A percentile compares a stretch with the other conserved stretches of the same genome.
Evolutionary conservation across 2,888 invertebrate species (phyloP).

Genomic region (Bellardia bayeri): DNA sequence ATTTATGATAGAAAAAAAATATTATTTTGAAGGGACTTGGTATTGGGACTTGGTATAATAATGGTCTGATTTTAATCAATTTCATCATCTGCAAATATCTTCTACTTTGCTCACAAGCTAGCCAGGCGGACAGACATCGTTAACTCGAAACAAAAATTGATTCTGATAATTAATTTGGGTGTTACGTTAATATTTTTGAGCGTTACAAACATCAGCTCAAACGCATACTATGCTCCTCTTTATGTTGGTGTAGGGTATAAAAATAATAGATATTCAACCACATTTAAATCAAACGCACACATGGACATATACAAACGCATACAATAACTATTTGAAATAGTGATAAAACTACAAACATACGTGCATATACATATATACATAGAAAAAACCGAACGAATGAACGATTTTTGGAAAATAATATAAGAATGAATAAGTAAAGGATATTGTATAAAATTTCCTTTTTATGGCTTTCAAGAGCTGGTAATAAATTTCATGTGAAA

Average conservation of each 20-base stretch:
- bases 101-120: too few relatives aligned
- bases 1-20: too few relatives aligned
- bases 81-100: too few relatives aligned
- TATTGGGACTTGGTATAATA: too few relatives aligned
- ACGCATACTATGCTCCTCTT: too few relatives aligned
- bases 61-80: too few relatives aligned
- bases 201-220: too few relatives aligned
- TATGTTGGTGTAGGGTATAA: not conserved
- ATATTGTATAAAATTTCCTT: conserved; percentile 64
- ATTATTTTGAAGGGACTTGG: too few relatives aligned
- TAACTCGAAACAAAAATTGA: too few relatives aligned
- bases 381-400: conserved; percentile 18
- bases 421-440: conserved; percentile 21
- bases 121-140: too few relatives aligned
- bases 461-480: conserved; percentile 58
- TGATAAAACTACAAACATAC: not conserved
- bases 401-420: conserved; percentile 45
- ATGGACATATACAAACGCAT: not conserved
- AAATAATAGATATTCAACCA: not conserved
- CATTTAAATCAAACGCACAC: not conserved
- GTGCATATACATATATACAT: not conserved
- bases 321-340: conserved; percentile 9
- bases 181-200: too few relatives aligned
- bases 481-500: conserved; percentile 60
- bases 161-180: too few relatives aligned